Percentiles rank a stretch among this genome's conserved stretches.
These are phyloP conservation scores for Pempheris klunzingeri DNA, from an alignment of 2,797 vertebrate species.

Conservation along the genomic window DNA sequence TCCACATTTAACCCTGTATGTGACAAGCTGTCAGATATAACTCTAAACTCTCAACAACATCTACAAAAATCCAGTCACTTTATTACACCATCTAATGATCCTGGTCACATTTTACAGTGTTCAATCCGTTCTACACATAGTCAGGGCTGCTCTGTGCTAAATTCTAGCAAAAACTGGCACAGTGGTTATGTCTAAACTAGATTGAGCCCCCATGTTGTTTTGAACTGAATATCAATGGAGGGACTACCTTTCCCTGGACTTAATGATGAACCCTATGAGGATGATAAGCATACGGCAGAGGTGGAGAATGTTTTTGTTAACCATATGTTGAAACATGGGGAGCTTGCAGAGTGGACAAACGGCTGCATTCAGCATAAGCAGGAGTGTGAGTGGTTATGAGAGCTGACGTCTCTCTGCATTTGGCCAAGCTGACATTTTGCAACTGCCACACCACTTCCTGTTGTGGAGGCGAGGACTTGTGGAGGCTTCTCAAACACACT, in stretches of 20 bases:
- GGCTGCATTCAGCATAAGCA: conserved; percentile 25
- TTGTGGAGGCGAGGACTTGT: conserved; percentile 61
- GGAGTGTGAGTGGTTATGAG: conserved; percentile 33
- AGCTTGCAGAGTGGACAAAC: background rate
- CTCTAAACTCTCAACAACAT: background rate
- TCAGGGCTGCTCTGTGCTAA: too few relatives aligned
- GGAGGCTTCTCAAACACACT: conserved; percentile 41
- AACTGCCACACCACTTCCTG: conserved; percentile 78
- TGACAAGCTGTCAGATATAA: background rate
- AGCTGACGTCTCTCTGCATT: conserved; percentile 38
- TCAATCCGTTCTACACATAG: background rate
- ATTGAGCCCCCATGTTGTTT: background rate
- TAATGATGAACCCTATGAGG: background rate
- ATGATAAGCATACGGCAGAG: background rate
- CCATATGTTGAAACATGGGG: background rate
- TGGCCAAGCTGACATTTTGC: conserved; percentile 74
- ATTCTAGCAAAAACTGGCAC: background rate
- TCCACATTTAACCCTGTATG: background rate
- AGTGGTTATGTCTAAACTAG: background rate
- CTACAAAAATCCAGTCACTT: background rate
- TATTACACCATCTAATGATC: background rate
- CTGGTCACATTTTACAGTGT: background rate
- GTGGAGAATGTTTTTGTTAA: background rate
- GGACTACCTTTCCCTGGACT: background rate
- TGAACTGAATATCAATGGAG: background rate